Percentiles rank a stretch among this genome's conserved stretches.
phyloP scores from a whole-genome alignment of 2,888 invertebrate genomes.

The Sesia apiformis region DNA sequence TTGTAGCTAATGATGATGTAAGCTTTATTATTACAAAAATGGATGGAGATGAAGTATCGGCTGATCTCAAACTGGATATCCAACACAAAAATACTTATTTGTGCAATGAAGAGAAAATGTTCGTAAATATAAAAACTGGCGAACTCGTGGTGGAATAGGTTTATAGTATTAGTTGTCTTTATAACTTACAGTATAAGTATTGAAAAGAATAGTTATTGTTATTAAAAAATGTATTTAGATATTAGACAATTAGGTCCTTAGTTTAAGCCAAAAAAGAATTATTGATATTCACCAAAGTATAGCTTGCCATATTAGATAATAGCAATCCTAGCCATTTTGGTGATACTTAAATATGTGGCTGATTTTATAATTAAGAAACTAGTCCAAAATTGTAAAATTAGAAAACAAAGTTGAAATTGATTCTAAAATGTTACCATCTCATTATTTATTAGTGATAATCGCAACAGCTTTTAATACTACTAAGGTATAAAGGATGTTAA shows the following conservation, averaged over 20 bases:
- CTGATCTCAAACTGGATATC: slow-evolving; percentile 55
- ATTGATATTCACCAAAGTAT: slow-evolving; percentile 64
- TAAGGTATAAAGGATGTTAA: too few species aligned
- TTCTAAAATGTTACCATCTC: not conserved
- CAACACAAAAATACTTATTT: slow-evolving; percentile 23
- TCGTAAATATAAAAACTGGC: slow-evolving; percentile 58
- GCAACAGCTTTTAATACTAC: too few species aligned
- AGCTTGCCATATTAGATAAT: slow-evolving; percentile 70
- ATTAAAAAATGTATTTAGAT: not conserved
- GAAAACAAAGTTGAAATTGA: not conserved
- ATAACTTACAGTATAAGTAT: not conserved
- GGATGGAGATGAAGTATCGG: slow-evolving; percentile 32
- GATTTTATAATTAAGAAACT: slow-evolving; percentile 9
- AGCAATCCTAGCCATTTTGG: slow-evolving; percentile 23
- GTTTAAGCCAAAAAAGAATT: slow-evolving; percentile 35
- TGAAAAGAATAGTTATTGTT: not conserved
- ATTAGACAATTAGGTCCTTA: slow-evolving; percentile 6
- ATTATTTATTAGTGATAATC: too few species aligned
- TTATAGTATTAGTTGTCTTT: not conserved
- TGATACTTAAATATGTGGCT: not conserved
- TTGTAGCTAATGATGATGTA: slow-evolving; percentile 75
- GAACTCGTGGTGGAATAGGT: slow-evolving; percentile 40
- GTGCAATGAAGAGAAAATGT: slow-evolving; percentile 49
- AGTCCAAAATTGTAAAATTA: slow-evolving; percentile 26
- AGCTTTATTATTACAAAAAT: slow-evolving; percentile 70